Base-by-base conservation (phyloP, 1,140 invertebrate species). In the Geopemphigus sp. region DNA sequence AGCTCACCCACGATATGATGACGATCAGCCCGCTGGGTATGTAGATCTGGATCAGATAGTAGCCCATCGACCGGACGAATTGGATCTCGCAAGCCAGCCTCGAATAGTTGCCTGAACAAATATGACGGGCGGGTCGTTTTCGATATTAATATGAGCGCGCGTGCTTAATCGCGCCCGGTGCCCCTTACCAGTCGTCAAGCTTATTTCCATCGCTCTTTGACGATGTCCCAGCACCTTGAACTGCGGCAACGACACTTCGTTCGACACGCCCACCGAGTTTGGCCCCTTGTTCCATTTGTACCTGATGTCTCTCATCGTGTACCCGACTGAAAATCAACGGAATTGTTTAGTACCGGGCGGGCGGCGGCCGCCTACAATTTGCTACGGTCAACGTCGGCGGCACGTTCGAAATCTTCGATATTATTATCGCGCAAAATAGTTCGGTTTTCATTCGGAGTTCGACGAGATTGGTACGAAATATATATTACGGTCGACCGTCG, bases 31-130 rank as follows among this genome's bases (percentile, higher is more conserved):
- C 94, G 85, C 96, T 97, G 83, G 97, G 97, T 88, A 98, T 97
- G 89, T 98, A 98, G 87, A 98, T 98, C 89, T 99, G 97, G 88
- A 98, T 98, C 84, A 98, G 89, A 89, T 99, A 98, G 90, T 98
- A 98, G 84, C 97, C 97, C 93, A 98, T 96, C 84, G 95, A 97
- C 82, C 97, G 92, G 81, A 96, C 95, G 88, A 99, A 97, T 87
- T 97, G 95, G 86, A 99, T 97, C 89, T 98, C 95, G 88, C 95
- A 97, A 81, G 95, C 94, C 89, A 99, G 88, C 84, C 97, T 91
- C 84, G 96, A 98, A 88, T 98, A 98, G 88, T 98, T 98, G 89
- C 97, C 96, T 98, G 88, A 2, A 68, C 45, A 0, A 14, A 15
- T 17, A 53, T 53, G n/a, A n/a, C n/a, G n/a, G n/a, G n/a, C n/a